These are phyloP conservation scores for Palloptera scutellata DNA, from an alignment of 2,888 invertebrate genomes.

Conservation along the genomic window DNA sequence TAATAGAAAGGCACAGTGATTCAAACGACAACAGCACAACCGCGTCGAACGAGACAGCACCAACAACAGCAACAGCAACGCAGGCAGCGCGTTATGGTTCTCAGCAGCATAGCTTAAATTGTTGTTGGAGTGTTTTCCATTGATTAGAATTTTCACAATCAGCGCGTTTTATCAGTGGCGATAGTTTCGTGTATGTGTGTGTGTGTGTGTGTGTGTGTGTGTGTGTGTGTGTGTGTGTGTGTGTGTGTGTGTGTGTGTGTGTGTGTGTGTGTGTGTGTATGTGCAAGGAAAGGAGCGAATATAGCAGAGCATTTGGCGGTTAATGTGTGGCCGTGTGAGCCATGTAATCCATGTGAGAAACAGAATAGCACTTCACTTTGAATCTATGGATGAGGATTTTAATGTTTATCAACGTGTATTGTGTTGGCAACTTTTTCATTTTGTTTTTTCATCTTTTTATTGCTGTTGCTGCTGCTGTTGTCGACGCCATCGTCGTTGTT, in stretches of 20 bases:
- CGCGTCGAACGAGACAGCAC: not conserved
- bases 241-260: not conserved
- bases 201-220: not conserved
- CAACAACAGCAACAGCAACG: constrained; percentile 9
- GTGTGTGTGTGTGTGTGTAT: constrained; percentile 1
- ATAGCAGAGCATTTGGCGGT: not conserved
- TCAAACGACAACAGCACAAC: constrained; percentile 21
- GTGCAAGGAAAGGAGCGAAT: not conserved
- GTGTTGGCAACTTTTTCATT: constrained; percentile 4
- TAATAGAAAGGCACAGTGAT: constrained; percentile 19
- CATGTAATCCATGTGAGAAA: no score
- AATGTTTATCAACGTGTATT: not conserved
- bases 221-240: not conserved
- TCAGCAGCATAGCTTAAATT: constrained; percentile 8
- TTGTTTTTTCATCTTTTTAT: constrained; percentile 29
- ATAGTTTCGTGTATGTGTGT: not conserved
- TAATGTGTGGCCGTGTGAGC: not conserved
- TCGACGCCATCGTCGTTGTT: not conserved
- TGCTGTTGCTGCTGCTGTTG: constrained; percentile 15
- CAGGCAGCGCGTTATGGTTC: not conserved
- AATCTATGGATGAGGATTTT: not conserved
- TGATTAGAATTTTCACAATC: not conserved
- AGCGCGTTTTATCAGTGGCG: not conserved
- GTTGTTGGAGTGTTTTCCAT: not conserved
- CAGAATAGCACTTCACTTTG: no score